phyloP scores from a whole-genome alignment of 2,888 invertebrate species.

The Sphecodes monilicornis region DNA sequence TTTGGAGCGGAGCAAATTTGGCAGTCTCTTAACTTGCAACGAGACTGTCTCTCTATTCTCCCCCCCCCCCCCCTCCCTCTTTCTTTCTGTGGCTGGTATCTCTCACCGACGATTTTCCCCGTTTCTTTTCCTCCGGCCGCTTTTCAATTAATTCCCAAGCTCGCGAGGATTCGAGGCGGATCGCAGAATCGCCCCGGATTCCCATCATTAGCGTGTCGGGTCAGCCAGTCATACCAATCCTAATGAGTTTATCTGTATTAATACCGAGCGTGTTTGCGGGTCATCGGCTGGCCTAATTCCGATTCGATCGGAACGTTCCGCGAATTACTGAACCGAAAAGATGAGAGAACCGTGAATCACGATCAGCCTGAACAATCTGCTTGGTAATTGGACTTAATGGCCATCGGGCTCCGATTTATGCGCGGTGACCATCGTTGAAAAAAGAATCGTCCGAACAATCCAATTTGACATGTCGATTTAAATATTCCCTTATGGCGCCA shows the following conservation, averaged over 20 bases:
- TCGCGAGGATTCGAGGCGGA: background rate
- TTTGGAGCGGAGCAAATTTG: constrained; percentile 14
- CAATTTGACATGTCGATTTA: background rate
- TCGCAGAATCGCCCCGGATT: constrained; percentile 26
- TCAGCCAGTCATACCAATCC: constrained; percentile 40
- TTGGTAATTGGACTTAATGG: background rate
- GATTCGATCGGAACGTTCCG: constrained; percentile 21
- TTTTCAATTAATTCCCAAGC: constrained; percentile 19
- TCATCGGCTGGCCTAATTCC: constrained; percentile 56
- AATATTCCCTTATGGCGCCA: background rate
- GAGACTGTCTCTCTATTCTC: background rate
- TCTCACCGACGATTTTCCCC: background rate
- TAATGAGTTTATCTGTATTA: constrained; percentile 59
- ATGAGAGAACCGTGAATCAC: constrained; percentile 3
- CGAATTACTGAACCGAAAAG: constrained; percentile 20
- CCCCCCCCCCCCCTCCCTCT: background rate
- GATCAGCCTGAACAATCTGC: background rate
- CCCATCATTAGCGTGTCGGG: constrained; percentile 45
- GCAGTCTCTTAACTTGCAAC: constrained; percentile 5
- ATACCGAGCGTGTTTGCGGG: constrained; percentile 52
- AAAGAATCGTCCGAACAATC: background rate
- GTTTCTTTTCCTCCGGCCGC: background rate
- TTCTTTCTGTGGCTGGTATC: background rate
- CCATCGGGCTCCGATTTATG: background rate
- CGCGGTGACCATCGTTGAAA: background rate